Percentiles rank a stretch among this genome's conserved stretches.
Conservation (phyloP, 2,113 vertebrate species). For the Scortum barcoo region DNA sequence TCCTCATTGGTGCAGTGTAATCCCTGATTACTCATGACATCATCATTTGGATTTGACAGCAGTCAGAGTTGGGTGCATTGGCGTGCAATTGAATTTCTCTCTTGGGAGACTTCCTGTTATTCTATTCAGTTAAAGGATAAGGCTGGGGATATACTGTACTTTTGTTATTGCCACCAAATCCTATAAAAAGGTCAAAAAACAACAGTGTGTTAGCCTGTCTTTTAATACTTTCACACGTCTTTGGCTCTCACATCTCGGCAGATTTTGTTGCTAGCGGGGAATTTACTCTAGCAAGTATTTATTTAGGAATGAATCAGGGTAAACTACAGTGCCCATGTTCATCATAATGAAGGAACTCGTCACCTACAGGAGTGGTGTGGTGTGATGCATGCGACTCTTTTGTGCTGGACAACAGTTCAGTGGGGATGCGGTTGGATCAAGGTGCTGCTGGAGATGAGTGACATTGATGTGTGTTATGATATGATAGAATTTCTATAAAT, state of each 20-base stretch:
- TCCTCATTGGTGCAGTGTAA: conserved; percentile 45
- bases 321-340: background rate
- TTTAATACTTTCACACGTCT: background rate
- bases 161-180: conserved; percentile 10
- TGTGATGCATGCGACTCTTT: too few species aligned
- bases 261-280: background rate
- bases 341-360: background rate
- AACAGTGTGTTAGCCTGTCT: background rate
- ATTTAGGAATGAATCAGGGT: background rate
- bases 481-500: too few species aligned
- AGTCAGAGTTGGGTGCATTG: conserved; percentile 20
- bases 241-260: background rate
- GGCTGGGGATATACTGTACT: background rate
- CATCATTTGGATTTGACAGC: conserved; percentile 51
- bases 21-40: conserved; percentile 70
- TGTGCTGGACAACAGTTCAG: too few species aligned
- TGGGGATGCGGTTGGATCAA: too few species aligned
- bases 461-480: too few species aligned
- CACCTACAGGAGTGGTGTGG: too few species aligned
- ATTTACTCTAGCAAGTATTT: background rate
- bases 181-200: conserved; percentile 3
- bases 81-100: conserved; percentile 15
- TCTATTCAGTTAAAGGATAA: background rate
- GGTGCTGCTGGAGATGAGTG: too few species aligned
- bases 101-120: background rate